These are phyloP conservation scores for Nineta flava DNA, from an alignment of 2,888 invertebrate species.

Conservation along the genomic window DNA sequence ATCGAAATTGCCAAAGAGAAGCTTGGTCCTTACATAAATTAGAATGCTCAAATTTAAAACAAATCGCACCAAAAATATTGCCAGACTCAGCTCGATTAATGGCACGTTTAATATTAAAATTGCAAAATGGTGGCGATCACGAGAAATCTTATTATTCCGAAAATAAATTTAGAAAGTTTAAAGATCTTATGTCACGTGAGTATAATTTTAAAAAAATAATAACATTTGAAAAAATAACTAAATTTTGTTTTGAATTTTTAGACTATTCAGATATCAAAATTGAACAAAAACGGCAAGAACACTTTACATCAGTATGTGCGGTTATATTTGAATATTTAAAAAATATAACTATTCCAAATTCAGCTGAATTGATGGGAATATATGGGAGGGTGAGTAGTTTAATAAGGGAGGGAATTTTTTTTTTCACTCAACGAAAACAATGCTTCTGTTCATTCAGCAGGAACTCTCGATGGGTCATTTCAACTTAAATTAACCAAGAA, in stretches of 20 bases:
- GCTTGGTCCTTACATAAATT: conserved; percentile 70
- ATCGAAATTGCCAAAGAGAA: conserved; percentile 59
- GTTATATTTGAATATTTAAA: conserved; percentile 60
- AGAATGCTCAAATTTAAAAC: conserved; percentile 65
- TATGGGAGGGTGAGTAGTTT: conserved; percentile 61
- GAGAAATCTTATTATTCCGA: conserved; percentile 52
- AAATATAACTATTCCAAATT: conserved; percentile 52
- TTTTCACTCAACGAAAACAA: too few relatives aligned
- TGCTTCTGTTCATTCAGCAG: too few relatives aligned
- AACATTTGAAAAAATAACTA: neutral
- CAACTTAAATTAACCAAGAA: too few relatives aligned
- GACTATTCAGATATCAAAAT: conserved; percentile 69
- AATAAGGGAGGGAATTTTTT: too few relatives aligned
- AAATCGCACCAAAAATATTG: conserved; percentile 50
- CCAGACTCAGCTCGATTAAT: conserved; percentile 73
- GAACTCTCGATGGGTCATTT: too few relatives aligned
- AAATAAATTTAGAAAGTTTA: conserved; percentile 57
- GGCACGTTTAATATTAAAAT: conserved; percentile 53
- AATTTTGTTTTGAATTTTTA: conserved; percentile 21
- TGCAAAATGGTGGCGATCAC: conserved; percentile 49
- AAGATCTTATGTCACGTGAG: conserved; percentile 85
- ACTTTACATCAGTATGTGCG: conserved; percentile 54
- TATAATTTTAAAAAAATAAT: conserved; percentile 12
- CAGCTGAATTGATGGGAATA: conserved; percentile 62
- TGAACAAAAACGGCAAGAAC: conserved; percentile 59